Percentiles rank a stretch among this genome's conserved stretches.
These are phyloP conservation scores for Poecilus cupreus DNA, from an alignment of 2,888 invertebrate genomes.

Conservation along the genomic window DNA sequence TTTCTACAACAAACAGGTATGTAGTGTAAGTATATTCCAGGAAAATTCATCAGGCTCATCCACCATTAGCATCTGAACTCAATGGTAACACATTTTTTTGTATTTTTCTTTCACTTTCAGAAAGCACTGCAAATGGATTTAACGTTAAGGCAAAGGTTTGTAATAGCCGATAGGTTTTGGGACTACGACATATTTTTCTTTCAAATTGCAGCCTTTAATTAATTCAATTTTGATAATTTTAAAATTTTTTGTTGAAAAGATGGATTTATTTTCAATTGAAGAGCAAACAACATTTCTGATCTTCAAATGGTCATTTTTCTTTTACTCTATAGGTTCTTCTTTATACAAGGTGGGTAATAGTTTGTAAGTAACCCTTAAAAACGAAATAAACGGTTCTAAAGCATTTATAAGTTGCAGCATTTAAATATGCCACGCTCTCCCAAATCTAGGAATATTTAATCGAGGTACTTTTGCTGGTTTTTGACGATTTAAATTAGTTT, in stretches of 20 bases:
- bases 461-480: conserved; percentile 50
- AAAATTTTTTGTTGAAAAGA: no score
- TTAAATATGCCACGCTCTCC: conserved; percentile 47
- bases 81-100: conserved; percentile 46
- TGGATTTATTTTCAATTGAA: no score
- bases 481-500: background rate
- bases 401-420: conserved; percentile 56
- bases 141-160: conserved; percentile 32
- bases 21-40: conserved; percentile 58
- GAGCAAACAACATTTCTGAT: background rate
- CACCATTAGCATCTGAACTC: conserved; percentile 7
- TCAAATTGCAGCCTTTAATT: no score
- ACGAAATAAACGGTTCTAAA: conserved; percentile 51
- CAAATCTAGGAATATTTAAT: conserved; percentile 45
- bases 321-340: conserved; percentile 53
- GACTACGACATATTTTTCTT: no score
- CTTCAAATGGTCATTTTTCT: background rate
- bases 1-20: conserved; percentile 50
- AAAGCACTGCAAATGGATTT: conserved; percentile 13
- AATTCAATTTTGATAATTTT: no score
- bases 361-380: conserved; percentile 41
- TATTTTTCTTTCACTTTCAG: conserved; percentile 23
- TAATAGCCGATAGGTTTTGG: background rate
- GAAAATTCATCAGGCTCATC: conserved; percentile 23
- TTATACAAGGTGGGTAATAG: conserved; percentile 49